These are phyloP conservation scores for Phoxinus phoxinus DNA, from an alignment of 2,113 vertebrate genomes.

Conservation along the genomic window DNA sequence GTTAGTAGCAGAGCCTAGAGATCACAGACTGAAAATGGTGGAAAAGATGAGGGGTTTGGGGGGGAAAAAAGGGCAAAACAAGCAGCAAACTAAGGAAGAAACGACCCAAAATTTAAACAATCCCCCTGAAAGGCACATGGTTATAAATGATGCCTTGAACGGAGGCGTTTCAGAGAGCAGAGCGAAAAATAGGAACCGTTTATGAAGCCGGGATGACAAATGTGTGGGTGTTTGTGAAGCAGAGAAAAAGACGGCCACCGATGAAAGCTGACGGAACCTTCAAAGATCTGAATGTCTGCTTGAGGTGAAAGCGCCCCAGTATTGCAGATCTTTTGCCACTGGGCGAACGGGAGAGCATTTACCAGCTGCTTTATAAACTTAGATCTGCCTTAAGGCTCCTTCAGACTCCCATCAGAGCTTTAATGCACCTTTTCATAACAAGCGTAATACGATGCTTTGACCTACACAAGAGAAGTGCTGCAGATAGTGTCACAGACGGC, in stretches of 20 bases:
- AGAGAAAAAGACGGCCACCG: not conserved
- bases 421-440: not conserved
- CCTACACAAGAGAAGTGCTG: not conserved
- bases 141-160: constrained; percentile 17
- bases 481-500: not conserved
- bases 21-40: not conserved
- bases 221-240: constrained; percentile 28
- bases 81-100: not conserved
- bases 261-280: constrained; percentile 1
- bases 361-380: not conserved
- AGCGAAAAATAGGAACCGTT: constrained; percentile 4
- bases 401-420: not conserved
- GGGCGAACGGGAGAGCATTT: not conserved
- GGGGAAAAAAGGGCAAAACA: not conserved
- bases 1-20: constrained; percentile 31
- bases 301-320: not conserved
- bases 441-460: not conserved
- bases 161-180: not conserved
- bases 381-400: not conserved
- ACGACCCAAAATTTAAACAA: not conserved
- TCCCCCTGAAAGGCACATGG: constrained; percentile 4
- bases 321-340: not conserved
- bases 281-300: constrained; percentile 23
- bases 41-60: not conserved
- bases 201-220: constrained; percentile 9